Percentiles rank a stretch among this genome's conserved stretches.
Evolutionary conservation across 2,797 vertebrate species (phyloP).

Genomic region (Gallinago stenura): DNA sequence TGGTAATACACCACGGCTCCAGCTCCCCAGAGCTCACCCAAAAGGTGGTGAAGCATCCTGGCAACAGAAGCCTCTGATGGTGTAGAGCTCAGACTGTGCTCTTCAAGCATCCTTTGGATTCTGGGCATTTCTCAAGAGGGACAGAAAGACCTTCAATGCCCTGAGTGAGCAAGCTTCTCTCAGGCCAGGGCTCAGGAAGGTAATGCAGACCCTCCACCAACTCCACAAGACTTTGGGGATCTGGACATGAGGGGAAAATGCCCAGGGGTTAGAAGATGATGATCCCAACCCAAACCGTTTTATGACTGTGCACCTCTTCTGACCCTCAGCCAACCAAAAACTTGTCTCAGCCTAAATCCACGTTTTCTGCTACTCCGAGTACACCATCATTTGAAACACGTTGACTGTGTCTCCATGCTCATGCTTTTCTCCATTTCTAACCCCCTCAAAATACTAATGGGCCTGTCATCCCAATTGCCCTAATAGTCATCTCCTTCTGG

Average conservation of each 20-base stretch:
- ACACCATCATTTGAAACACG: not conserved
- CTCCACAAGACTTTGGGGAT: no score
- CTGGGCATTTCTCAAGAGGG: not conserved
- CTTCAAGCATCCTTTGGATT: fast-evolving
- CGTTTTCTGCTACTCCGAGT: not conserved
- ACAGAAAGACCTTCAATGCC: not conserved
- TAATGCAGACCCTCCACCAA: not conserved
- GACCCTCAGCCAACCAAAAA: not conserved
- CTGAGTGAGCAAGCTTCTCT: not conserved
- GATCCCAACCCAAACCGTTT: not conserved
- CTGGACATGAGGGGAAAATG: fast-evolving
- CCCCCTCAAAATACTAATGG: not conserved
- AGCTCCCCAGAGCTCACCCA: no score
- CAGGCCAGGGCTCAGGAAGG: not conserved
- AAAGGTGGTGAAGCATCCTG: no score
- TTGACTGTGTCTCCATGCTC: not conserved
- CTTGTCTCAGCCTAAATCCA: fast-evolving
- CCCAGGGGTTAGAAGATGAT: not conserved
- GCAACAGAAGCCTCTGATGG: fast-evolving
- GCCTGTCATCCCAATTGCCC: not conserved
- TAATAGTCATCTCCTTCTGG: not conserved
- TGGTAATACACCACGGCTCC: no score
- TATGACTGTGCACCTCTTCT: not conserved
- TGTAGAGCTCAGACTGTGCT: fast-evolving
- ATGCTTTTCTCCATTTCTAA: not conserved